A percentile compares a stretch with the other conserved stretches of the same genome.
phyloP scores from a whole-genome alignment of 2,797 vertebrate genomes.

The Sebastes kiyomatsui region DNA sequence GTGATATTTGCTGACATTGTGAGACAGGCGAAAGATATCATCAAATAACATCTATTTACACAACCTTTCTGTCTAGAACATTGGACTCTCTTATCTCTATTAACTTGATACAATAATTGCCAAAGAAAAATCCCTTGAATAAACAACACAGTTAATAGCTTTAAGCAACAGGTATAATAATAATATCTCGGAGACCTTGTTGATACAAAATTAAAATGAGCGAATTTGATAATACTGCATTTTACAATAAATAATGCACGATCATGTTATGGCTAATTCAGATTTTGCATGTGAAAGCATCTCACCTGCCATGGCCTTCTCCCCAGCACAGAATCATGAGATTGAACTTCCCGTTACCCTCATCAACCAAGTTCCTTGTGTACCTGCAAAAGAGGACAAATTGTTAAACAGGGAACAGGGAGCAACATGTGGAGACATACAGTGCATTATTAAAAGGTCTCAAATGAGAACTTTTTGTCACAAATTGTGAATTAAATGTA shows the following conservation, averaged over 20 bases:
- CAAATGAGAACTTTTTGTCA: not conserved
- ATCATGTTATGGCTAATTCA: not conserved
- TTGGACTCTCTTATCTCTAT: slow-evolving; percentile 63
- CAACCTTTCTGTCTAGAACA: slow-evolving; percentile 27
- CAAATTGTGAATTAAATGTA: not conserved
- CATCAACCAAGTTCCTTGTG: slow-evolving; percentile 95
- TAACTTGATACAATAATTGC: slow-evolving; percentile 6
- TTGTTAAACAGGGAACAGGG: not conserved
- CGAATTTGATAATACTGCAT: not conserved
- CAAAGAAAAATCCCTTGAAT: not conserved
- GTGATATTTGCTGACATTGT: not conserved
- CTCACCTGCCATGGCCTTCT: slow-evolving; percentile 98
- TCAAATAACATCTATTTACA: slow-evolving; percentile 18
- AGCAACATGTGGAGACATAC: not conserved
- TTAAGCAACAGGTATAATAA: not conserved
- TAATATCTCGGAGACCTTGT: not conserved
- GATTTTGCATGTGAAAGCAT: not conserved
- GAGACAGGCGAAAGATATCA: not conserved
- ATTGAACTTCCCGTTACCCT: slow-evolving; percentile 97
- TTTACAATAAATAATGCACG: not conserved
- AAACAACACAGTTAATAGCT: not conserved
- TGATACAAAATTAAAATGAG: not conserved
- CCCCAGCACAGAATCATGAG: slow-evolving; percentile 98
- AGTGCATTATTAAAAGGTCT: not conserved
- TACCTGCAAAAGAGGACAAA: slow-evolving; percentile 81